A percentile compares a stretch with the other conserved stretches of the same genome.
Conservation (phyloP, 2,888 invertebrate species). For the Nomada goodeniana region DNA sequence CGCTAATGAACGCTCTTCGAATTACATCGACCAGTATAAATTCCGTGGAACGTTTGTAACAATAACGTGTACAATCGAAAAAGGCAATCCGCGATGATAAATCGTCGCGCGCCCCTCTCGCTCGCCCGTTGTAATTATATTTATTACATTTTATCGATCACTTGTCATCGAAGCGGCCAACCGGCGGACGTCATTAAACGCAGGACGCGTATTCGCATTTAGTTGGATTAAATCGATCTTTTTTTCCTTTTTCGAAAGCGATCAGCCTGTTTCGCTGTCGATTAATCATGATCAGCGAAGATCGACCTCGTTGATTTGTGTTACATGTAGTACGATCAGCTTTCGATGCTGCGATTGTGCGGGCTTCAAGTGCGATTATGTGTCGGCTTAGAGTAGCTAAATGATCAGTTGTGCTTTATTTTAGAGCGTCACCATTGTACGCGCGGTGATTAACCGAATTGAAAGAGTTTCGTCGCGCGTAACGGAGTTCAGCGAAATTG, state of each 20-base stretch:
- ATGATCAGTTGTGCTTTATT: constrained; percentile 50
- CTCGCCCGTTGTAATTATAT: constrained; percentile 71
- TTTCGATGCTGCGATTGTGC: constrained; percentile 21
- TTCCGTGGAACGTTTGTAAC: constrained; percentile 11
- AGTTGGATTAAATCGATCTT: constrained; percentile 62
- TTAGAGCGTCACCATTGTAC: constrained; percentile 56
- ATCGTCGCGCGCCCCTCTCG: constrained; percentile 12
- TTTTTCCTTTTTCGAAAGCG: constrained; percentile 12
- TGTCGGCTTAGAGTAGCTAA: constrained; percentile 10
- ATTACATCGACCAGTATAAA: constrained; percentile 29
- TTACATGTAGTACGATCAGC: constrained; percentile 10
- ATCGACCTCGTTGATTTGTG: constrained; percentile 17
- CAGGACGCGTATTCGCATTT: constrained; percentile 48
- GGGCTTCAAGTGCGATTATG: constrained; percentile 67
- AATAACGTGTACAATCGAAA: constrained; percentile 14
- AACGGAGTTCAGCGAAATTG: constrained; percentile 58
- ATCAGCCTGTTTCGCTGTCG: constrained; percentile 24
- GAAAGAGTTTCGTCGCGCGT: constrained; percentile 39
- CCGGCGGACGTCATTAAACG: constrained; percentile 48
- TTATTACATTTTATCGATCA: constrained; percentile 74
- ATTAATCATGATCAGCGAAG: constrained; percentile 46
- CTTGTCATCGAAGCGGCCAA: constrained; percentile 34
- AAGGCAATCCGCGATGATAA: not conserved
- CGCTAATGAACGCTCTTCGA: constrained; percentile 27
- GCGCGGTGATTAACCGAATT: constrained; percentile 67